These are phyloP conservation scores for Colistium nudipinnis DNA, from an alignment of 2,113 vertebrate genomes.

Conservation along the genomic window DNA sequence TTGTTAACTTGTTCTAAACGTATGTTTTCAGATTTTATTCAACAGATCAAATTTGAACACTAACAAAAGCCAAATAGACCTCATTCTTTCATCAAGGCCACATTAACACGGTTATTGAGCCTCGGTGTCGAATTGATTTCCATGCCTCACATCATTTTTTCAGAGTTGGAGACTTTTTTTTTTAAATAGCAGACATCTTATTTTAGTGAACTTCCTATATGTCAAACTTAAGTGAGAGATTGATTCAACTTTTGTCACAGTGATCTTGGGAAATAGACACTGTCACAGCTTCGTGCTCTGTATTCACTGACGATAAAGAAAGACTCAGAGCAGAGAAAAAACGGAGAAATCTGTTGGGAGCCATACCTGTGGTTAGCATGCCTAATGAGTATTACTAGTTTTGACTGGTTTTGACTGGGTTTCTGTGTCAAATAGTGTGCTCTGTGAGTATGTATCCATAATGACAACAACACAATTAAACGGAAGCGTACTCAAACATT, in stretches of 20 bases:
- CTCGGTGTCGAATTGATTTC: background rate
- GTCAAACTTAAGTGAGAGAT: slow-evolving; percentile 39
- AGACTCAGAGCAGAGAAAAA: background rate
- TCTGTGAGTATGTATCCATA: background rate
- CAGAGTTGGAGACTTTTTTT: slow-evolving; percentile 6
- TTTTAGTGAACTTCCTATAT: slow-evolving; percentile 27
- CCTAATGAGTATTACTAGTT: background rate
- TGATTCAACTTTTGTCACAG: slow-evolving; percentile 26
- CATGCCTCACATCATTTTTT: background rate
- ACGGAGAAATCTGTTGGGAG: background rate
- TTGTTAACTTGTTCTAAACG: slow-evolving; percentile 12
- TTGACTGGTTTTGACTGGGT: background rate
- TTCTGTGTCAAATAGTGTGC: background rate
- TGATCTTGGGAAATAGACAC: slow-evolving; percentile 16
- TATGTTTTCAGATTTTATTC: background rate
- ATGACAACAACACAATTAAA: too few relatives aligned
- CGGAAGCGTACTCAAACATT: too few relatives aligned
- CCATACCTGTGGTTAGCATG: background rate
- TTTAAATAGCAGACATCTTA: slow-evolving; percentile 3
- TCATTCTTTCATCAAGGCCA: slow-evolving; percentile 20
- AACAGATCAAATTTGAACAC: background rate
- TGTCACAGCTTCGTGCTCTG: background rate
- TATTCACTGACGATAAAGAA: background rate
- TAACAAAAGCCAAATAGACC: background rate
- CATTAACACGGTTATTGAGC: slow-evolving; percentile 5